Evolutionary conservation across 2,113 vertebrate genomes (phyloP), one percentile per base, ranked within the genome.

Genomic region (Pangasianodon hypophthalmus): DNA sequence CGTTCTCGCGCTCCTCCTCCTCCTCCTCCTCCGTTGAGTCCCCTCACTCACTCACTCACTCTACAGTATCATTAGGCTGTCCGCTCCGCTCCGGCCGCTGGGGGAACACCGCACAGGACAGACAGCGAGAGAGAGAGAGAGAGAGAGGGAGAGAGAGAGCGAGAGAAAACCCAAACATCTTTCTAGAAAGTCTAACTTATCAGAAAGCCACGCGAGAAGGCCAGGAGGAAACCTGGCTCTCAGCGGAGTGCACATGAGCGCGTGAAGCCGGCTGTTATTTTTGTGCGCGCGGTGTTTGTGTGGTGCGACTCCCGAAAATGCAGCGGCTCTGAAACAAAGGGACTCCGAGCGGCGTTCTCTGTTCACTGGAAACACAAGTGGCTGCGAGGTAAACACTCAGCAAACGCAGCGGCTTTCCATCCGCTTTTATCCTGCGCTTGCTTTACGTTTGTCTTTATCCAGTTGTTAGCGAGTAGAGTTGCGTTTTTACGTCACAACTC

Each of bases 301-400:
- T 82, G 71, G 87, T 85, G 77, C 54, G 71, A 62, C 84, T 87
- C 84, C 88, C 54, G 81, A 92, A 89, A 91, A 92, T 93, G 91
- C 92, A 87, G 86, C 90, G 88, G 75, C 87, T 91, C 64, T 92
- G 92, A 92, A 92, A 93, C 93, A 93, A 93, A 93, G 93, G 91
- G 90, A 87, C 84, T 87, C 71, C 87, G 90, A 91, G 60, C 87
- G 83, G 64, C 87, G 88, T 85, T 88, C 86, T 91, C 73, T 92
- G 48, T 71, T 71, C 82, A 77, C 46, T 52, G 91, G 88, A 87
- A 90, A 90, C 85, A 87, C 88, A 9, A 75, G 79, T 82, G 83
- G 83, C 60, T 67, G 69, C 44, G 79, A 73, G 83, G 90, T 86
- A 73, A 88, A 71, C 46, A 56, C 13, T 2, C 2, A 37, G 10